These are phyloP conservation scores for Emydura subglobosa DNA, from an alignment of 2,113 vertebrate species.

Conservation along the genomic window DNA sequence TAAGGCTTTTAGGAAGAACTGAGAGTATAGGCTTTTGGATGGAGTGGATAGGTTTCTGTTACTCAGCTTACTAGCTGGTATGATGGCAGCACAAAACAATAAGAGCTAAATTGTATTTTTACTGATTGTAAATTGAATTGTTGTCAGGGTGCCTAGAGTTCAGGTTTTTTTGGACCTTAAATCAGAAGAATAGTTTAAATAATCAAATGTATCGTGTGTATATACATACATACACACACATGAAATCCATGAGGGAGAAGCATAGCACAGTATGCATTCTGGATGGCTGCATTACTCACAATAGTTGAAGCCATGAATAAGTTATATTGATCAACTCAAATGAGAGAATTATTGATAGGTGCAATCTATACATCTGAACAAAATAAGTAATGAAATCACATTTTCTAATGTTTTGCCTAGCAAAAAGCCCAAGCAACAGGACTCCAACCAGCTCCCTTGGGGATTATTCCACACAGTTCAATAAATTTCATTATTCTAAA, in stretches of 20 bases:
- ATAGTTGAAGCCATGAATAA: neutral
- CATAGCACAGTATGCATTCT: neutral
- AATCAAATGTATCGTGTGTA: neutral
- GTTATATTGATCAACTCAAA: neutral
- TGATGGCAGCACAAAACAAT: neutral
- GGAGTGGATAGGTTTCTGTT: neutral
- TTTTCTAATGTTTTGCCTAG: neutral
- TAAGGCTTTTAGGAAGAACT: neutral
- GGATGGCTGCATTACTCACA: neutral
- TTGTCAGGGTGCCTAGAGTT: neutral
- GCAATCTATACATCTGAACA: neutral
- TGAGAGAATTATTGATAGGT: neutral
- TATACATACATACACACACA: neutral
- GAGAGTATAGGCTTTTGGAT: neutral
- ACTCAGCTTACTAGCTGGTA: neutral
- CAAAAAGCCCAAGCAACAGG: neutral
- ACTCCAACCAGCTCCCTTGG: neutral
- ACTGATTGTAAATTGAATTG: neutral
- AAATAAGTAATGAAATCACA: neutral
- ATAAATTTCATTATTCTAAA: neutral
- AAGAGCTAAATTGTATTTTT: neutral
- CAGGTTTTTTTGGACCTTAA: neutral
- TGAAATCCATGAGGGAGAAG: neutral
- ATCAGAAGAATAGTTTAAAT: neutral
- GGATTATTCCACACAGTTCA: neutral